phyloP scores from a whole-genome alignment of 1,140 invertebrate genomes.

The Orchestia grillus region DNA sequence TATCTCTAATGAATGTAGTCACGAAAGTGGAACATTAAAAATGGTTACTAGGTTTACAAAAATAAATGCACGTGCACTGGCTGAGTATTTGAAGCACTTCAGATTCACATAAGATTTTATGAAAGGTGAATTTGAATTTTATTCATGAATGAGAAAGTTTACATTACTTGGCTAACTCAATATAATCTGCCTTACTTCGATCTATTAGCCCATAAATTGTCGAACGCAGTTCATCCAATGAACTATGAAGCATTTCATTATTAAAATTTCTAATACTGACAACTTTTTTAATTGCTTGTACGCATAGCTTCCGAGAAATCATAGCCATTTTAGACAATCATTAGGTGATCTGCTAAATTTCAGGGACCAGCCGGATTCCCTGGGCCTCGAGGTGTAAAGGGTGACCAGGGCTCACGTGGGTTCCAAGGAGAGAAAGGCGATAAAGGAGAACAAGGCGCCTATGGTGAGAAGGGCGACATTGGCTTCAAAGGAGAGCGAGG shows the following conservation, averaged over 20 bases:
- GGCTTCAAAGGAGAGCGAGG: conserved; percentile 84
- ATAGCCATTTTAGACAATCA: not conserved
- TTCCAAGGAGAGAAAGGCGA: conserved; percentile 78
- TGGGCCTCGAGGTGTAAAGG: conserved; percentile 81
- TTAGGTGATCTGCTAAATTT: not conserved
- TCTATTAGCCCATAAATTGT: too few species aligned
- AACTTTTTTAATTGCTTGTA: not conserved
- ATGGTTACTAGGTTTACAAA: too few species aligned
- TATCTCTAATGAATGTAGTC: not conserved
- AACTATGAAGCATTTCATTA: not conserved
- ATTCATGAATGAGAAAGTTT: not conserved
- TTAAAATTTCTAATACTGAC: not conserved
- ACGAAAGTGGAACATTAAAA: not conserved
- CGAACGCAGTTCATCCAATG: not conserved
- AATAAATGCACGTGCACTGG: not conserved
- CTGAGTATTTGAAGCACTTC: not conserved
- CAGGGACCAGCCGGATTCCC: conserved; percentile 82
- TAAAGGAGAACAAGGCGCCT: conserved; percentile 78
- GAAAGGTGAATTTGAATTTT: not conserved
- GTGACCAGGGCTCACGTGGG: conserved; percentile 82
- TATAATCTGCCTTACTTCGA: too few species aligned
- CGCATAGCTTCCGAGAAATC: not conserved
- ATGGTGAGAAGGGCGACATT: conserved; percentile 84
- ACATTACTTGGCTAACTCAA: too few species aligned
- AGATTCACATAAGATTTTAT: not conserved